A percentile compares a stretch with the other conserved stretches of the same genome.
Evolutionary conservation across 1,140 invertebrate species (phyloP).

Genomic region (Coboldia fuscipes): DNA sequence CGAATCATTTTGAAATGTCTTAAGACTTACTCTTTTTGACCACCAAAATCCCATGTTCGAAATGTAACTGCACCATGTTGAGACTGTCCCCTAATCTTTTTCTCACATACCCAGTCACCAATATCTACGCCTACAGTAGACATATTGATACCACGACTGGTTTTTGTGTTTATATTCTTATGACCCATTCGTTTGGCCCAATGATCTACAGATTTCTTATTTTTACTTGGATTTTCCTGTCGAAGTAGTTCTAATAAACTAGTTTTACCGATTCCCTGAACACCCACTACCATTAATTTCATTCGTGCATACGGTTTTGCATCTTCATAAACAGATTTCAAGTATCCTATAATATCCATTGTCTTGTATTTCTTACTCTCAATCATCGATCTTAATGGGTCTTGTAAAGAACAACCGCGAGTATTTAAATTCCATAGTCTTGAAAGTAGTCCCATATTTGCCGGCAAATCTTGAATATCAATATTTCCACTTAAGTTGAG

Average conservation of each 20-base stretch:
- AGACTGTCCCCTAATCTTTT: constrained; percentile 32
- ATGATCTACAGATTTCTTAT: constrained; percentile 29
- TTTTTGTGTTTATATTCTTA: constrained; percentile 44
- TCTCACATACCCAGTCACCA: constrained; percentile 83
- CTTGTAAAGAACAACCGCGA: constrained; percentile 67
- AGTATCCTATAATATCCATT: constrained; percentile 88
- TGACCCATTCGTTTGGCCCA: constrained; percentile 83
- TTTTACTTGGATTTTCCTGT: constrained; percentile 25
- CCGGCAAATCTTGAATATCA: constrained; percentile 69
- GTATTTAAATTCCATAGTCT: constrained; percentile 93
- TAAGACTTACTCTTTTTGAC: constrained; percentile 59
- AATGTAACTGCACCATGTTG: constrained; percentile 81
- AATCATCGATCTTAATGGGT: constrained; percentile 81
- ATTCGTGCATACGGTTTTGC: constrained; percentile 85
- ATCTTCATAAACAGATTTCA: constrained; percentile 76
- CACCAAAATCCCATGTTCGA: constrained; percentile 98
- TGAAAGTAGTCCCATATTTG: constrained; percentile 82
- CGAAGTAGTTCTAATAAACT: constrained; percentile 73
- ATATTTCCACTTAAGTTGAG: constrained; percentile 78
- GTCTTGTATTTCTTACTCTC: constrained; percentile 85
- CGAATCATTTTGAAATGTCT: background rate
- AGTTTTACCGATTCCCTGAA: constrained; percentile 78
- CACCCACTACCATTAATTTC: constrained; percentile 95
- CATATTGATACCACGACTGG: constrained; percentile 54
- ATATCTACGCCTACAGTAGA: constrained; percentile 96